These are phyloP conservation scores for Harmothoe impar DNA, from an alignment of 2,888 invertebrate genomes.

Conservation along the genomic window DNA sequence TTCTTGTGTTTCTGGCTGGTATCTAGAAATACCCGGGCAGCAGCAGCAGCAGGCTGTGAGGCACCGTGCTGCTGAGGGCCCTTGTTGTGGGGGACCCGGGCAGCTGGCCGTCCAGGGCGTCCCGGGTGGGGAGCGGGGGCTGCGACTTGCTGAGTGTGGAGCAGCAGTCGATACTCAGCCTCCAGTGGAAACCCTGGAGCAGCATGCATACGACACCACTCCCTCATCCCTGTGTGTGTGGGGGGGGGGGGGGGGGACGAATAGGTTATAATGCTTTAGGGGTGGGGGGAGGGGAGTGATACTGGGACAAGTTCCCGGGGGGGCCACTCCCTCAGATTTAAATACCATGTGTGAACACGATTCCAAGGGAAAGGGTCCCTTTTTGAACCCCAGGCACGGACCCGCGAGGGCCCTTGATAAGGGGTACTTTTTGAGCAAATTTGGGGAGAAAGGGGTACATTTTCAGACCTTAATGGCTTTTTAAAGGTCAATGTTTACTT, in stretches of 20 bases:
- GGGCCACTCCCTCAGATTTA: too few species aligned
- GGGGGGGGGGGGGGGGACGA: background rate
- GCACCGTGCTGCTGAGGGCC: background rate
- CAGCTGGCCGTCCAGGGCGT: background rate
- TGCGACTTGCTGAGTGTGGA: background rate
- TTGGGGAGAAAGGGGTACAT: too few species aligned
- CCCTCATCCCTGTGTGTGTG: background rate
- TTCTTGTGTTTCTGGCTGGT: constrained; percentile 1
- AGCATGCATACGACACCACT: background rate
- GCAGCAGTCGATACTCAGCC: background rate
- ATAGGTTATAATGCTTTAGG: too few species aligned
- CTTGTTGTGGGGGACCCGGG: background rate
- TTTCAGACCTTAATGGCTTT: too few species aligned
- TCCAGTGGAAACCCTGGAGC: constrained; percentile 35
- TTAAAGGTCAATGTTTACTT: too few species aligned
- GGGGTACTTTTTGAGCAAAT: too few species aligned
- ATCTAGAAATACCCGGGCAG: background rate
- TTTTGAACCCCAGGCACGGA: too few species aligned
- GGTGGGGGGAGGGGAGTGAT: too few species aligned
- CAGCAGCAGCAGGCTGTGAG: background rate
- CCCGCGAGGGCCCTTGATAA: too few species aligned
- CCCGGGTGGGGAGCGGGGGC: background rate
- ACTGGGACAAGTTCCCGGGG: too few species aligned
- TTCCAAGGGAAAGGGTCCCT: too few species aligned
- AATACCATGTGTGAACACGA: too few species aligned